Conservation (phyloP, 2,113 vertebrate genomes). For the Oenanthe melanoleuca region DNA sequence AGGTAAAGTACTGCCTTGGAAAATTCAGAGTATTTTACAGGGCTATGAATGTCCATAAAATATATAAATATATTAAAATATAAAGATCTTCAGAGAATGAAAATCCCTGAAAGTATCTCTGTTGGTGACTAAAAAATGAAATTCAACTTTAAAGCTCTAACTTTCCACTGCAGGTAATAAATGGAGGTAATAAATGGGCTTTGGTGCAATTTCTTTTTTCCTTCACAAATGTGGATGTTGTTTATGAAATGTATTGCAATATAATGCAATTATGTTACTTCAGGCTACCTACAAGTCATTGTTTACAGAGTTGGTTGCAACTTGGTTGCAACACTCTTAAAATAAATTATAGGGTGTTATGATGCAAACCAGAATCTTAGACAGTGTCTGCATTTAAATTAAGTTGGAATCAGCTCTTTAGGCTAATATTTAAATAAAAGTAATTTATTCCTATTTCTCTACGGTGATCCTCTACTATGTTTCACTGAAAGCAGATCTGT, state of each 20-base stretch:
- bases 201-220: not conserved
- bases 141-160: not conserved
- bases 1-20: not conserved
- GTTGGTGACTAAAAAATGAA: not conserved
- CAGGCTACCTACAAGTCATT: not conserved
- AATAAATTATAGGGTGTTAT: not conserved
- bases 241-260: not conserved
- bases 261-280: not conserved
- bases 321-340: not conserved
- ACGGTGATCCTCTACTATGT: not conserved
- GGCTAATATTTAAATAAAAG: not conserved
- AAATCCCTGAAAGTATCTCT: not conserved
- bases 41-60: not conserved
- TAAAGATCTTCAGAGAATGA: not conserved
- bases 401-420: not conserved
- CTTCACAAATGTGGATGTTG: not conserved
- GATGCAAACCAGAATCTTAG: not conserved
- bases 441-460: not conserved
- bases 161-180: not conserved
- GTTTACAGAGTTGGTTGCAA: not conserved
- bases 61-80: not conserved
- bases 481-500: not conserved
- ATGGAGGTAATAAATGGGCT: not conserved
- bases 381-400: not conserved
- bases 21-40: not conserved